Percentiles rank a stretch among this genome's conserved stretches.
Evolutionary conservation across 1,140 invertebrate species (phyloP).

Genomic region (Bemisia tabaci): DNA sequence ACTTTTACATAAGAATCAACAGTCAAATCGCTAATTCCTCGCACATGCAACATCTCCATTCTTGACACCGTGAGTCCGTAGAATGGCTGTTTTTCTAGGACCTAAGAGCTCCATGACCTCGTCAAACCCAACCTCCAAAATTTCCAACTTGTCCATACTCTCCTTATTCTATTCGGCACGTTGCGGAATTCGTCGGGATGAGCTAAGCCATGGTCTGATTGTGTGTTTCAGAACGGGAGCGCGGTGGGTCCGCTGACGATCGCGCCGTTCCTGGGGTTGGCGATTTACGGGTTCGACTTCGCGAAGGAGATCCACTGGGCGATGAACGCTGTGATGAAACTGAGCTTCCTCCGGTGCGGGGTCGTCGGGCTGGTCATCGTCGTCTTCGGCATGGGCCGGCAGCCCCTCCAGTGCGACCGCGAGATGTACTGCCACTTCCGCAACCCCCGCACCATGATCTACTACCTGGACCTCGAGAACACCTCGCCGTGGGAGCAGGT

Average conservation of each 20-base stretch:
- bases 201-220: too few species aligned
- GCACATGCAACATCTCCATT: too few species aligned
- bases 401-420: conserved; percentile 38
- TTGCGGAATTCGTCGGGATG: too few species aligned
- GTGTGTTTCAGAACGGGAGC: conserved; percentile 47
- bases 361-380: conserved; percentile 42
- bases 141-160: too few species aligned
- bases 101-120: too few species aligned
- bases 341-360: conserved; percentile 44
- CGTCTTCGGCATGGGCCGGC: conserved; percentile 42
- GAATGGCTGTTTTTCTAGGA: too few species aligned
- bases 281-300: conserved; percentile 51
- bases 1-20: too few species aligned
- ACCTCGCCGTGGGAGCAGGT: conserved; percentile 17
- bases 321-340: conserved; percentile 44
- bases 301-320: conserved; percentile 39
- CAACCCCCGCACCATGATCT: conserved; percentile 21
- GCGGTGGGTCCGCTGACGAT: conserved; percentile 44
- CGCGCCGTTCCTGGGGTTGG: conserved; percentile 45
- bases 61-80: too few species aligned
- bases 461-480: conserved; percentile 21
- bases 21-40: too few species aligned
- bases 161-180: too few species aligned
- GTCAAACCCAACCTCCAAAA: too few species aligned
- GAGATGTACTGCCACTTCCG: conserved; percentile 23